Evolutionary conservation across 2,113 vertebrate genomes (phyloP), one percentile per base, ranked within the genome.

Genomic region (Sylvilagus bachmani): DNA sequence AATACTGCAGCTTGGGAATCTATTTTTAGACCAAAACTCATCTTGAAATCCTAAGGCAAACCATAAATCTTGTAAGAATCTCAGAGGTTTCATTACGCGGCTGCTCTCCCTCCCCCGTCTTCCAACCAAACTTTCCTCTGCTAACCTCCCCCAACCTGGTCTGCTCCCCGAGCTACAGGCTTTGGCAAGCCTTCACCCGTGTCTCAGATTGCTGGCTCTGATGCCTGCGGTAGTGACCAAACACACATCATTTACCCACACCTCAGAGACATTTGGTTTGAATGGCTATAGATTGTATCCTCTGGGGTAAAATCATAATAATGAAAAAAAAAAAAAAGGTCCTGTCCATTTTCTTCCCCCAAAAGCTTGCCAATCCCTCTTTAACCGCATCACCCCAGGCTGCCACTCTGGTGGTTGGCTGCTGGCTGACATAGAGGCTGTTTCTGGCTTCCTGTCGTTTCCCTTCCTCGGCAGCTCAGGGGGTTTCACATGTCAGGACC

Each of bases 21-120:
- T 91, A 89, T 91, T 96, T 95, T 96, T 95, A 86, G 75, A 91
- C 21, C 67, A n/a, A 53, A 89, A 74, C 58, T 62, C 61, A 93
- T 79, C 75, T 71, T 83, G 75, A 74, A 70, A 67, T 91, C 31
- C 53, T 83, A 89, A 89, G 51, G 44, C 55, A 62, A 71, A 91
- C 44, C 79, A 14, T 44, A 79, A 89, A 82, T 86, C 66, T 69
- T 67, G 1, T 73, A 84, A 86, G 85, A 80, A 64, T 78, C 51
- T 80, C 38, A 89, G 62, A 86, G 33, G 55, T 29, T 17, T 89
- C 80, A 25, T 33, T 58, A 73, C 10, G 14, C 49, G 80, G 74
- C 69, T 27, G 5, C 16, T 51, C 11, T 14, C 21, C 36, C 22
- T 67, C 21, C 69, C 38, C 64, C 13, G 1, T 19, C 80, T 73